phyloP scores from a whole-genome alignment of 1,140 invertebrate species.

The Lepidotrigona ventralis region DNA sequence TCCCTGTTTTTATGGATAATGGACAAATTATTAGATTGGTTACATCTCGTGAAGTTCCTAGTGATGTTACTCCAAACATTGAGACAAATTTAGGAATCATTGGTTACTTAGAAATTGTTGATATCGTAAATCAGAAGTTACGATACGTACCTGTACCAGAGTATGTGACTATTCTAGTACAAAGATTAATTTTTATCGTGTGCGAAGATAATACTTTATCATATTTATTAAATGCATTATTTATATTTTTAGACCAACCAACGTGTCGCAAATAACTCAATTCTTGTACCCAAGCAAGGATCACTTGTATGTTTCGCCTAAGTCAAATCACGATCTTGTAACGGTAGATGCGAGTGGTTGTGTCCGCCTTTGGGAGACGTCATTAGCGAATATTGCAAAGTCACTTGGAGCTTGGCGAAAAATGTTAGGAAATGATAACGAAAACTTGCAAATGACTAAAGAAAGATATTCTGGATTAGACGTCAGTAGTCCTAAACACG shows the following conservation, averaged over 20 bases:
- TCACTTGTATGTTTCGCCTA: constrained; percentile 67
- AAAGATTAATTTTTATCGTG: no score
- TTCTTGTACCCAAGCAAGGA: constrained; percentile 77
- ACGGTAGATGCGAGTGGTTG: constrained; percentile 83
- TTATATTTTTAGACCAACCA: constrained; percentile 60
- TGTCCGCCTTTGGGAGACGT: constrained; percentile 83
- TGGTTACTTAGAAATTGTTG: constrained; percentile 83
- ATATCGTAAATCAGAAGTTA: constrained; percentile 80
- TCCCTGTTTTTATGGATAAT: constrained; percentile 73
- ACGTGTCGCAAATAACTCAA: constrained; percentile 64
- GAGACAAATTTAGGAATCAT: constrained; percentile 52
- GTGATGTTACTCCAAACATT: constrained; percentile 63
- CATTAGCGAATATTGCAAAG: constrained; percentile 76
- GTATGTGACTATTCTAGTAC: constrained; percentile 60
- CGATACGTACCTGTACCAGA: constrained; percentile 83
- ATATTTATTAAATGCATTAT: neutral
- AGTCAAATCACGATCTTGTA: constrained; percentile 77
- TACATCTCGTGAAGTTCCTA: constrained; percentile 57
- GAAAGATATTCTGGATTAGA: constrained; percentile 86
- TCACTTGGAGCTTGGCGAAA: constrained; percentile 75
- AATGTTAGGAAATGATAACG: constrained; percentile 78
- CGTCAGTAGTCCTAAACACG: constrained; percentile 92
- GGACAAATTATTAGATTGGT: constrained; percentile 77
- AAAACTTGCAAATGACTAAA: constrained; percentile 87
- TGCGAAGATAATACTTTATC: no score